Evolutionary conservation across 2,113 vertebrate species (phyloP).

Genomic region (Phycodurus eques): DNA sequence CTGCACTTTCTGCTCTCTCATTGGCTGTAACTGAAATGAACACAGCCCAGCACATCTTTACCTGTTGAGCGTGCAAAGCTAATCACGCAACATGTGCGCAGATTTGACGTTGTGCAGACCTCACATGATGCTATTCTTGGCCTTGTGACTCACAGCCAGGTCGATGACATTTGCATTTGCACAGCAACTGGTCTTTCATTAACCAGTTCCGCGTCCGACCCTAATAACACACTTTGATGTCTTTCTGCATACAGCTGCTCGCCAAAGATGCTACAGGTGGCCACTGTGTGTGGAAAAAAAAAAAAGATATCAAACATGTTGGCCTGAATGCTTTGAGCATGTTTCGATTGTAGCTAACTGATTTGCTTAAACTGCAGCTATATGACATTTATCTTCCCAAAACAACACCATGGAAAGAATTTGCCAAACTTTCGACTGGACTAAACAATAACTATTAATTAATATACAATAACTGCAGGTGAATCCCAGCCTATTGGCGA

Average conservation of each 20-base stretch:
- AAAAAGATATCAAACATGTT: conserved; percentile 37
- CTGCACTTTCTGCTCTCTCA: conserved; percentile 15
- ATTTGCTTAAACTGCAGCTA: background rate
- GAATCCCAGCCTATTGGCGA: too few species aligned
- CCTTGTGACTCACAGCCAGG: conserved; percentile 43
- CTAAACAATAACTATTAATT: background rate
- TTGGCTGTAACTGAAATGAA: conserved; percentile 10
- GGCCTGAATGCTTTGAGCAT: background rate
- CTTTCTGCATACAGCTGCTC: conserved; percentile 51
- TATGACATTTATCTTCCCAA: background rate
- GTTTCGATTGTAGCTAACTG: background rate
- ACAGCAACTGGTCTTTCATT: conserved; percentile 45
- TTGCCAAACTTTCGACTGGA: background rate
- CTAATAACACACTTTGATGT: conserved; percentile 62
- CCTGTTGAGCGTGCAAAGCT: conserved; percentile 23
- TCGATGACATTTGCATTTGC: conserved; percentile 60
- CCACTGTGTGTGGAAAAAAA: conserved; percentile 13
- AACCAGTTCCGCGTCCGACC: conserved; percentile 40
- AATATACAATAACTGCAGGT: background rate
- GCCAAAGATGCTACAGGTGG: conserved; percentile 68
- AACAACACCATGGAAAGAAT: background rate
- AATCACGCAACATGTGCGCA: conserved; percentile 11
- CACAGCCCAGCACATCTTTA: conserved; percentile 18
- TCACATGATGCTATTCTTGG: conserved; percentile 42
- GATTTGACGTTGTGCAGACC: conserved; percentile 10